A percentile compares a stretch with the other conserved stretches of the same genome.
Evolutionary conservation across 23 tunicate genomes (phyloP).

Genomic region (Aplidium turbinatum): DNA sequence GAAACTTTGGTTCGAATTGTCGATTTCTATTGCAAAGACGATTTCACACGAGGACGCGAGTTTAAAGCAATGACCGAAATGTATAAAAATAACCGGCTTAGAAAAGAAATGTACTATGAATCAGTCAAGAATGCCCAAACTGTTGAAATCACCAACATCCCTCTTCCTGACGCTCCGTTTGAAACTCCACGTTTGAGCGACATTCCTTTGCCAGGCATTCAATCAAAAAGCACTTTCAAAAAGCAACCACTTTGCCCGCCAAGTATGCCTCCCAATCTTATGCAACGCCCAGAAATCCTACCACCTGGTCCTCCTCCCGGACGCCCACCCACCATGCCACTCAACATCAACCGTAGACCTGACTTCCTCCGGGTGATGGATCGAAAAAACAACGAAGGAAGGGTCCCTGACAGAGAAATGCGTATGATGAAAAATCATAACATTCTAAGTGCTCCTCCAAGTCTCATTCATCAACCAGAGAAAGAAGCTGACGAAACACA

Average conservation of each 20-base stretch:
- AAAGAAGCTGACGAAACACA: constrained; percentile 43
- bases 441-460: constrained; percentile 89
- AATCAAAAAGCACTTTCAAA: constrained; percentile 77
- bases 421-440: constrained; percentile 48
- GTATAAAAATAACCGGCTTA: constrained; percentile 56
- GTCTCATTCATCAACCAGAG: constrained; percentile 71
- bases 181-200: constrained; percentile 69
- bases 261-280: constrained; percentile 31
- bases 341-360: constrained; percentile 18
- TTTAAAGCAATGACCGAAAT: constrained; percentile 53
- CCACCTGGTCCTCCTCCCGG: constrained; percentile 94
- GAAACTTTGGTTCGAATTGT: constrained; percentile 73
- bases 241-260: constrained; percentile 61
- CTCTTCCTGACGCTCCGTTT: constrained; percentile 91
- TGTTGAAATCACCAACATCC: constrained; percentile 79
- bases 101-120: constrained; percentile 85
- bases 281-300: constrained; percentile 31
- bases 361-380: constrained; percentile 21
- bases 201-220: constrained; percentile 91
- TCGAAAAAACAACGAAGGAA: neutral
- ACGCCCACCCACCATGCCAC: constrained; percentile 70
- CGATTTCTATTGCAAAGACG: constrained; percentile 83
- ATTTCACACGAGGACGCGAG: constrained; percentile 62
- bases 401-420: constrained; percentile 4
- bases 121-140: constrained; percentile 88